These are phyloP conservation scores for Sebastes wilsoni DNA, from an alignment of 2,797 vertebrate species.

Conservation along the genomic window DNA sequence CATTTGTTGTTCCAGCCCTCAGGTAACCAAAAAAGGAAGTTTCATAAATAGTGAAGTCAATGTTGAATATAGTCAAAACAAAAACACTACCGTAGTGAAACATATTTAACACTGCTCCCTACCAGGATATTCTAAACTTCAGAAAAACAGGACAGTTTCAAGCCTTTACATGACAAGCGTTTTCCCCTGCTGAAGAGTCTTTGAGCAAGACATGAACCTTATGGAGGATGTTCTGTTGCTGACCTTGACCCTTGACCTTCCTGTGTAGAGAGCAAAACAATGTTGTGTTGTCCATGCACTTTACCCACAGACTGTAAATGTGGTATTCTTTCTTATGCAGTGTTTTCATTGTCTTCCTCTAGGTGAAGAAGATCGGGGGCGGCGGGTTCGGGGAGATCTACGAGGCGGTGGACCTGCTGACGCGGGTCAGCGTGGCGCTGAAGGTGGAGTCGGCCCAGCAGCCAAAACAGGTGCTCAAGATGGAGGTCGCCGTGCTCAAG, in stretches of 20 bases:
- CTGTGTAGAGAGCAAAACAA: background rate
- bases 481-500: constrained; percentile 99
- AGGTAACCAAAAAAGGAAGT: too few species aligned
- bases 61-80: too few species aligned
- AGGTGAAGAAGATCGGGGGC: constrained; percentile 97
- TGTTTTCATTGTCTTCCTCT: background rate
- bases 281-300: background rate
- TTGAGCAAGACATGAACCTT: background rate
- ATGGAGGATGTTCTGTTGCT: background rate
- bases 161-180: too few species aligned
- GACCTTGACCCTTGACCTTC: background rate
- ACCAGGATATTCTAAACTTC: too few species aligned
- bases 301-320: background rate
- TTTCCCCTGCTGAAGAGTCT: background rate
- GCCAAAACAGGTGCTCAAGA: constrained; percentile 98
- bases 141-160: too few species aligned
- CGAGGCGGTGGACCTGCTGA: constrained; percentile 95
- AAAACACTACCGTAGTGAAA: too few species aligned
- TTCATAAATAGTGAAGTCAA: too few species aligned
- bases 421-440: constrained; percentile 93
- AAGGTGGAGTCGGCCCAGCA: constrained; percentile 99
- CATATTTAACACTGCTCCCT: too few species aligned
- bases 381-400: constrained; percentile 99
- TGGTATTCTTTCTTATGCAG: background rate
- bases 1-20: too few species aligned